Evolutionary conservation across 1,140 invertebrate species (phyloP), one percentile per base, ranked within the genome.

Genomic region (Euborellia annulipes): DNA sequence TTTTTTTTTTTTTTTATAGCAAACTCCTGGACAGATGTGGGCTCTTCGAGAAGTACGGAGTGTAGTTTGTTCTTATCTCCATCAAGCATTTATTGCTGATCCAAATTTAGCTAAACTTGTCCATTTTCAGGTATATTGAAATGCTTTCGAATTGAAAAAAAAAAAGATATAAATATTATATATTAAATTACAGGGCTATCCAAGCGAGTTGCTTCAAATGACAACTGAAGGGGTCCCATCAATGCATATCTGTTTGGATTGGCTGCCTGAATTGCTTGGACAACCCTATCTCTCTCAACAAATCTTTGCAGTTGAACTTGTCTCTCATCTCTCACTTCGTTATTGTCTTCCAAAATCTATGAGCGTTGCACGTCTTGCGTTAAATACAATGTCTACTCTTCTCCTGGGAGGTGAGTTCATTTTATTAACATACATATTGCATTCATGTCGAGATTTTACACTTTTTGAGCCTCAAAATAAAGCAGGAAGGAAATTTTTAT

Each of bases 191-290:
- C 52, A 88, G 82, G 90, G 90, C 1, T 98, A 98, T 65, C 85
- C 88, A 0, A 74, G 82, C 53, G 82, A 92, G 57, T 64, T 96
- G 6, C 65, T 98, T 27, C 82, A 85, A 18, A 76, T 94, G 14
- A 86, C 90, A 7, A 87, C 96, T 2, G 73, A 80, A 44, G 89
- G 91, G 21, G 90, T 98, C 44, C 93, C 94, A 0, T 97, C 93
- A 1, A 95, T 97, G 88, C 94, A 98, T 55, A 97, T 98, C 56
- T 97, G 92, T 63, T 68, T 96, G 19, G 93, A 97, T 60, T 97
- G 94, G 63, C 82, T 97, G 36, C 89, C 91, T 16, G 93, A 98
- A 67, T 71, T 98, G 23, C 66, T 98, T 22, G 84, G 84, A 56
- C 91, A 96, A 59, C 88, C 91, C 1, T 85, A 90, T 57, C 67